phyloP scores from a whole-genome alignment of 37 sponge, comb jelly and placozoan species.

The Crambe crambe region DNA sequence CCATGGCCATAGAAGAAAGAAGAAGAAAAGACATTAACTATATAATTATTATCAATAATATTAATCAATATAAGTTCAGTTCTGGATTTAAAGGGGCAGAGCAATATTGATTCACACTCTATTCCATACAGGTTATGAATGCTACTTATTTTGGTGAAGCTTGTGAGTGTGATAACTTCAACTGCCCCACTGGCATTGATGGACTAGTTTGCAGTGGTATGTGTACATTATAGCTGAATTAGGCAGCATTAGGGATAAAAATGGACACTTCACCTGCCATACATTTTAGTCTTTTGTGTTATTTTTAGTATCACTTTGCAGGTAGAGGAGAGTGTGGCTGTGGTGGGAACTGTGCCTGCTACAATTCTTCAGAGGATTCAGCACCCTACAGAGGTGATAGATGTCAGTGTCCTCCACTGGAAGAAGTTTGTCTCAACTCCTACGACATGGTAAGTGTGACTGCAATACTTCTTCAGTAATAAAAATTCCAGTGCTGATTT shows the following conservation, averaged over 20 bases:
- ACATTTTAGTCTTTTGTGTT: too few relatives aligned
- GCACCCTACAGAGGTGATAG: background rate
- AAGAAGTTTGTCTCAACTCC: conserved; percentile 20
- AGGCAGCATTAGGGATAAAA: too few relatives aligned
- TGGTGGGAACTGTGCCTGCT: conserved; percentile 1
- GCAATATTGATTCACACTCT: too few relatives aligned
- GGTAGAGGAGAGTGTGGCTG: conserved; percentile 25
- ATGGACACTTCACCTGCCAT: too few relatives aligned
- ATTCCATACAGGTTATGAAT: background rate
- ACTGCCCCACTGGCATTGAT: conserved; percentile 17
- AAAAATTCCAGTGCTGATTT: too few relatives aligned
- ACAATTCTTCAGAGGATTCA: background rate
- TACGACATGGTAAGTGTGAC: background rate
- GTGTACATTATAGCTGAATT: background rate
- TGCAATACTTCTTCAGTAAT: too few relatives aligned
- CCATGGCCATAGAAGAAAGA: too few relatives aligned
- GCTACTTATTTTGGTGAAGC: conserved; percentile 53
- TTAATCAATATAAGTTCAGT: too few relatives aligned
- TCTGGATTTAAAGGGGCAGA: too few relatives aligned
- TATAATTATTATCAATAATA: too few relatives aligned
- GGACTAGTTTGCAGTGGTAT: conserved; percentile 18
- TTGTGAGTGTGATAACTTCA: conserved; percentile 72
- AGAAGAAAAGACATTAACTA: too few relatives aligned
- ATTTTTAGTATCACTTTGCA: background rate
- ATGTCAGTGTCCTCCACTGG: conserved; percentile 31